A percentile compares a stretch with the other conserved stretches of the same genome.
phyloP scores from a whole-genome alignment of 2,113 vertebrate genomes.

The Paradisaea rubra region DNA sequence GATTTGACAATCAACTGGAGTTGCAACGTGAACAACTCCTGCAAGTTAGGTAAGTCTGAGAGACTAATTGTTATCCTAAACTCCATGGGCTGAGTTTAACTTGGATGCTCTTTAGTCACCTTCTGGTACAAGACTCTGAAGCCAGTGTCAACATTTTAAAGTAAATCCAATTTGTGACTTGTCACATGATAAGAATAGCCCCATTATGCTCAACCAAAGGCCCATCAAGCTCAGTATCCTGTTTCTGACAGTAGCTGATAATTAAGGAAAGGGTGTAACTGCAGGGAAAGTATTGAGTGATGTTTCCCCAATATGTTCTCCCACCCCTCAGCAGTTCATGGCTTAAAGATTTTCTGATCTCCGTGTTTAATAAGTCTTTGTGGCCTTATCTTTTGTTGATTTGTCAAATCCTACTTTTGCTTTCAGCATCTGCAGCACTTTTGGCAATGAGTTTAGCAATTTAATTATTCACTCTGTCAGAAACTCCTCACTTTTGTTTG shows the following conservation, averaged over 20 bases:
- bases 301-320: conserved; percentile 10
- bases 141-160: conserved; percentile 49
- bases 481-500: not conserved
- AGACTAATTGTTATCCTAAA: not conserved
- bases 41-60: not conserved
- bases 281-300: not conserved
- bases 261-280: conserved; percentile 44
- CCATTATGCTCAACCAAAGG: conserved; percentile 1
- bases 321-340: not conserved
- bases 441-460: not conserved
- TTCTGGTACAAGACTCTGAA: not conserved
- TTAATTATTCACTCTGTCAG: not conserved
- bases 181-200: not conserved
- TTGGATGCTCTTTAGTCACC: conserved; percentile 28
- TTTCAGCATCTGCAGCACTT: not conserved
- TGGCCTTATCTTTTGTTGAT: not conserved
- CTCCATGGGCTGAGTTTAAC: not conserved
- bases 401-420: not conserved
- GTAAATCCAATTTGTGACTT: not conserved
- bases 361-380: not conserved
- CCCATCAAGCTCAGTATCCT: conserved; percentile 19
- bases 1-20: not conserved
- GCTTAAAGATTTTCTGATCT: not conserved
- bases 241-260: conserved; percentile 27
- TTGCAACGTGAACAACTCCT: not conserved